Conservation (phyloP, 2,797 vertebrate species). For the Pygocentrus nattereri region DNA sequence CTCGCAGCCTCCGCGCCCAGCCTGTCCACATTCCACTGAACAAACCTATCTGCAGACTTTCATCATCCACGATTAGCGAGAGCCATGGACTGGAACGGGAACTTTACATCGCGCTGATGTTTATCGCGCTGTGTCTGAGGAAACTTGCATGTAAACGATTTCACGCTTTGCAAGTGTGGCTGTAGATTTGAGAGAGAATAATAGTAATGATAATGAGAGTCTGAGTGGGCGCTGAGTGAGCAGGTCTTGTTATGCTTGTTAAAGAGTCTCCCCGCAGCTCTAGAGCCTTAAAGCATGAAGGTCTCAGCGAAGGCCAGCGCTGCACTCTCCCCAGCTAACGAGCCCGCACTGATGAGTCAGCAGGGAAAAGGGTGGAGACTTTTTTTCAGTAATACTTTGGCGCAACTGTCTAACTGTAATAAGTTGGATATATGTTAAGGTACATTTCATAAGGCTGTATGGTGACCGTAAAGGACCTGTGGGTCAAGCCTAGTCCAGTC, state of each 20-base stretch:
- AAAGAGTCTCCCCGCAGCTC: conserved; percentile 61
- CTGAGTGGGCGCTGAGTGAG: not conserved
- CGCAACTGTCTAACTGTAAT: not conserved
- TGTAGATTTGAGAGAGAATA: conserved; percentile 62
- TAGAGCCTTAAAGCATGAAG: conserved; percentile 66
- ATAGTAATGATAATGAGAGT: conserved; percentile 48
- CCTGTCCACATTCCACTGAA: not conserved
- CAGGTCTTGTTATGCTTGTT: conserved; percentile 67
- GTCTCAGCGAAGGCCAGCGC: conserved; percentile 65
- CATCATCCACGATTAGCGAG: conserved; percentile 20
- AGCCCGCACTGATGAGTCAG: conserved; percentile 67
- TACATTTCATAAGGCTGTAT: not conserved
- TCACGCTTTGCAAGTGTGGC: conserved; percentile 64
- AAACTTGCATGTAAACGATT: conserved; percentile 74
- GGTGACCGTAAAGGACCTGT: not conserved
- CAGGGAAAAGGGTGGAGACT: conserved; percentile 19
- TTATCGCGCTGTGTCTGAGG: conserved; percentile 72
- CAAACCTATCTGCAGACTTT: conserved; percentile 35
- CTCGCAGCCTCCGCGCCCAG: not conserved
- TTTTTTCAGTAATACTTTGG: not conserved
- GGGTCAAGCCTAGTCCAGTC: not conserved
- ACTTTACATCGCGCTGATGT: conserved; percentile 70
- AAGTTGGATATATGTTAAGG: no score
- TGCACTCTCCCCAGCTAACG: conserved; percentile 71
- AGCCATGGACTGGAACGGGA: conserved; percentile 26